These are phyloP conservation scores for Gavialis gangeticus DNA, from an alignment of 2,113 vertebrate genomes.

Conservation along the genomic window DNA sequence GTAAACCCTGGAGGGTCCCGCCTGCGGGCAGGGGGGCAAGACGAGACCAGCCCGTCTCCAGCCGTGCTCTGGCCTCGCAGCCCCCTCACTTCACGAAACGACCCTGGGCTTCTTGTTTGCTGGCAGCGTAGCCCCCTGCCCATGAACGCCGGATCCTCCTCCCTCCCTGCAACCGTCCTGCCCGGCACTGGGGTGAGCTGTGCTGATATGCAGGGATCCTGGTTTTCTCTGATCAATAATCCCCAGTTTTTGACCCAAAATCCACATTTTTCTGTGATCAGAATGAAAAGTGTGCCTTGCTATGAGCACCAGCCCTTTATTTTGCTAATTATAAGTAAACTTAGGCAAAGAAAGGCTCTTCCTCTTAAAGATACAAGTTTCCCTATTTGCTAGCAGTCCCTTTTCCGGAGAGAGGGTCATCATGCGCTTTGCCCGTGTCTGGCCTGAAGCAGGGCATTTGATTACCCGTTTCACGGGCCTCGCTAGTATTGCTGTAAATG, in stretches of 20 bases:
- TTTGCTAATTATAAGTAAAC: neutral
- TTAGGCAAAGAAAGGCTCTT: neutral
- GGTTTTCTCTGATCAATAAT: no score
- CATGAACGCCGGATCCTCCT: neutral
- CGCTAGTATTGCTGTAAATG: conserved; percentile 34
- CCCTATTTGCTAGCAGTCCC: neutral
- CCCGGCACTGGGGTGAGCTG: neutral
- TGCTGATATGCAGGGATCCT: neutral
- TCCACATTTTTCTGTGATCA: no score
- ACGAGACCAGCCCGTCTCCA: neutral
- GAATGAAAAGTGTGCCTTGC: rapidly evolving
- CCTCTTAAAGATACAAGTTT: conserved; percentile 18
- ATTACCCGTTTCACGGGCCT: conserved; percentile 21
- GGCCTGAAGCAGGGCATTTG: conserved; percentile 44
- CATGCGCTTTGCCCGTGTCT: neutral
- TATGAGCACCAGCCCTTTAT: neutral
- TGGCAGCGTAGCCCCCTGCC: neutral
- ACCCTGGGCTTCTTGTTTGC: neutral
- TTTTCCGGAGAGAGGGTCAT: neutral
- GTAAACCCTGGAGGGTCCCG: neutral
- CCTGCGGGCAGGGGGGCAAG: neutral
- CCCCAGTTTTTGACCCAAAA: no score
- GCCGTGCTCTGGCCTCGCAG: rapidly evolving
- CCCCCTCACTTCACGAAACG: neutral
- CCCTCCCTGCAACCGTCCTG: neutral